A percentile compares a stretch with the other conserved stretches of the same genome.
Conservation (phyloP, 2,888 invertebrate genomes). For the Synanthedon myopaeformis region DNA sequence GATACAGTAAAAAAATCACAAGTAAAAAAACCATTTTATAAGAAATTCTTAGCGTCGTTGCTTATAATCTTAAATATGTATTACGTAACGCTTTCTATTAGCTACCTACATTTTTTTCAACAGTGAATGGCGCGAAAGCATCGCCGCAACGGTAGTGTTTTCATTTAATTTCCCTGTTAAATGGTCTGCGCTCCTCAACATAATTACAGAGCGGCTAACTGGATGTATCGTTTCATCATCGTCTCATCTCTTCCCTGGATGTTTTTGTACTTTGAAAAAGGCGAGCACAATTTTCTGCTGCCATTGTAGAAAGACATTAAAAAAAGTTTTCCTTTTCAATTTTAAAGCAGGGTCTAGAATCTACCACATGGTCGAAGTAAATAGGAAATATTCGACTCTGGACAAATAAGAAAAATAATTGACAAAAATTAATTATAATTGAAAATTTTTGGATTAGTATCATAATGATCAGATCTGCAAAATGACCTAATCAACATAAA, state of each 20-base stretch:
- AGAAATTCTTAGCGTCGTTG: no score
- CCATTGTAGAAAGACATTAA: slow-evolving; percentile 4
- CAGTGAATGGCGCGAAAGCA: neutral
- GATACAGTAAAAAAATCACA: slow-evolving; percentile 8
- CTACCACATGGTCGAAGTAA: no score
- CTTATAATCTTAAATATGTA: no score
- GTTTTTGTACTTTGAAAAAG: slow-evolving; percentile 46
- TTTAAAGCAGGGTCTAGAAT: no score
- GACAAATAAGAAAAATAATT: no score
- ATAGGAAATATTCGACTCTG: no score
- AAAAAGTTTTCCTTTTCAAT: neutral
- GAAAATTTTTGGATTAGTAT: no score
- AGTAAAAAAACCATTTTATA: slow-evolving; percentile 1
- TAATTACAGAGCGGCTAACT: slow-evolving; percentile 48
- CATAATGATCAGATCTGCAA: no score
- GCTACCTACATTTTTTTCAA: neutral
- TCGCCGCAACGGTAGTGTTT: slow-evolving; percentile 38
- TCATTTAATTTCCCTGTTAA: slow-evolving; percentile 58
- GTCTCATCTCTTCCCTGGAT: slow-evolving; percentile 32
- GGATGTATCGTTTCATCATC: slow-evolving; percentile 44
- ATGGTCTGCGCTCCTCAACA: slow-evolving; percentile 46
- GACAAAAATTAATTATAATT: no score
- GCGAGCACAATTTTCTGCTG: slow-evolving; percentile 21
- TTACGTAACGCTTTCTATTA: no score
- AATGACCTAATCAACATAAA: no score